Conservation (phyloP, 2,113 vertebrate genomes). For the Haemorhous mexicanus region DNA sequence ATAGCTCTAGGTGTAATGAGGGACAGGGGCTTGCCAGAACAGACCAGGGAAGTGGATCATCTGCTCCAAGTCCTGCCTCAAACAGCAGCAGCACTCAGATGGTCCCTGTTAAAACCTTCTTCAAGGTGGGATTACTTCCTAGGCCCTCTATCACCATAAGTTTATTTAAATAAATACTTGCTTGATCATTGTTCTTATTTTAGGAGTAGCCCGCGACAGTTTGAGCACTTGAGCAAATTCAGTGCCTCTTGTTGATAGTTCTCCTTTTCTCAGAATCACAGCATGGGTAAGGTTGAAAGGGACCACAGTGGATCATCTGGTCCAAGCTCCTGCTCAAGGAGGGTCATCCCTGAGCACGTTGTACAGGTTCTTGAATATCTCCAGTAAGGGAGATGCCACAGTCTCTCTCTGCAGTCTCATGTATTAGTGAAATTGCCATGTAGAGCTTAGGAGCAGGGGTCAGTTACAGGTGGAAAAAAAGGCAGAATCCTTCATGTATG, state of each 20-base stretch:
- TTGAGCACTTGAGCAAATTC: neutral
- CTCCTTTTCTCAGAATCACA: neutral
- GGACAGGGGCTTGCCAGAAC: neutral
- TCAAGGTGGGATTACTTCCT: neutral
- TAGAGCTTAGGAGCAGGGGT: neutral
- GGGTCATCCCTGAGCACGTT: fast-evolving
- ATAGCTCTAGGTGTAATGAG: neutral
- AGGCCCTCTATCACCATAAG: neutral
- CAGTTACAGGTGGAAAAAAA: neutral
- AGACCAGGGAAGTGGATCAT: neutral
- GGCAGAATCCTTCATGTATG: neutral
- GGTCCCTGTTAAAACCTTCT: neutral
- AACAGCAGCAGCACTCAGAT: neutral
- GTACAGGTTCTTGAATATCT: neutral
- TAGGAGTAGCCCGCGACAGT: neutral
- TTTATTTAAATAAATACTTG: neutral
- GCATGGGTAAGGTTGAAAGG: neutral
- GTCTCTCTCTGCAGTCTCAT: neutral
- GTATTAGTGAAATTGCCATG: neutral
- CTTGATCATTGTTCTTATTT: neutral
- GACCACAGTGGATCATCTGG: neutral
- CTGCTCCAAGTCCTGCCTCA: neutral
- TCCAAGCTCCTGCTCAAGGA: neutral
- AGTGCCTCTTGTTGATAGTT: neutral
- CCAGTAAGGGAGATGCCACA: neutral